phyloP scores from a whole-genome alignment of 2,797 vertebrate species.

The Huso huso region DNA sequence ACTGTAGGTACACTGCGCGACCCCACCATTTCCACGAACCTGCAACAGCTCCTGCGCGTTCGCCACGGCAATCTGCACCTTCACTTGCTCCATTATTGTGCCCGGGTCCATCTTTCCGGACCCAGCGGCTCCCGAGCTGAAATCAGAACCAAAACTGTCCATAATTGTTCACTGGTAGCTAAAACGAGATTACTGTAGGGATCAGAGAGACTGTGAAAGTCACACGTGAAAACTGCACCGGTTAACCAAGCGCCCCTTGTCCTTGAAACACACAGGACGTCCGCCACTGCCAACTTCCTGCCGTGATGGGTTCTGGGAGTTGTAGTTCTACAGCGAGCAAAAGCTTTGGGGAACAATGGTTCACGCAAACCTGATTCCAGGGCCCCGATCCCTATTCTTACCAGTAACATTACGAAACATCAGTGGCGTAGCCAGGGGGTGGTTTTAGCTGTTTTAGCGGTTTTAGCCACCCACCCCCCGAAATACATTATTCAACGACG shows the following conservation, averaged over 20 bases:
- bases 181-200: no score
- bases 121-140: constrained; percentile 53
- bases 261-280: constrained; percentile 37
- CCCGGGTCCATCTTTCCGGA: constrained; percentile 81
- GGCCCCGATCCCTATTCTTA: no score
- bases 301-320: constrained; percentile 14
- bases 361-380: no score
- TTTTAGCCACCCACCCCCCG: no score
- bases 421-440: no score
- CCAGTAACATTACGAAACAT: no score
- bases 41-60: constrained; percentile 93
- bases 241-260: constrained; percentile 16
- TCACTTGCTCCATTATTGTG: constrained; percentile 93
- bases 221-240: constrained; percentile 38
- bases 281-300: constrained; percentile 7
- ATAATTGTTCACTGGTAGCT: constrained; percentile 37
- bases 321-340: constrained; percentile 8
- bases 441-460: no score
- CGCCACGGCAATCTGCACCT: constrained; percentile 94
- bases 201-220: neutral
- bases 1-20: neutral
- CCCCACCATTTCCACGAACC: constrained; percentile 44
- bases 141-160: constrained; percentile 74
- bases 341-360: no score
- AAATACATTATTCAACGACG: no score